These are phyloP conservation scores for Aleiodes sp. DNA, from an alignment of 1,140 invertebrate genomes.

Conservation along the genomic window DNA sequence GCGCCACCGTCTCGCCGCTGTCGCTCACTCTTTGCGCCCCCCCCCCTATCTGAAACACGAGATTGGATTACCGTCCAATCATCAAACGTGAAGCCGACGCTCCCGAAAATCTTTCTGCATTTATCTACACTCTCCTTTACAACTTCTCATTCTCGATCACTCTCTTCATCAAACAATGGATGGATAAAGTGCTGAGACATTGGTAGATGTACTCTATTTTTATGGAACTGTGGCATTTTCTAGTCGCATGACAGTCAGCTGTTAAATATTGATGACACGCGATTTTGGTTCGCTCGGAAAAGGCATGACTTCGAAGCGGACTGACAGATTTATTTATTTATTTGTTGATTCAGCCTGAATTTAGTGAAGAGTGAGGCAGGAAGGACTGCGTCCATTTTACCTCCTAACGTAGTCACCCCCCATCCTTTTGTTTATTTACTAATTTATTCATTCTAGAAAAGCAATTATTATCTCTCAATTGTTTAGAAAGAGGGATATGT, in stretches of 20 bases:
- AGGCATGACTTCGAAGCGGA: too few relatives aligned
- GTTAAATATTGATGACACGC: conserved; percentile 7
- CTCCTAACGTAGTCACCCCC: too few relatives aligned
- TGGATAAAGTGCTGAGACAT: neutral
- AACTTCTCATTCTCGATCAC: neutral
- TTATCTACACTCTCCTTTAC: neutral
- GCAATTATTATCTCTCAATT: too few relatives aligned
- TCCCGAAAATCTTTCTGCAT: conserved; percentile 16
- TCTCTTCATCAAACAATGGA: neutral
- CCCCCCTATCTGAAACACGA: conserved; percentile 27
- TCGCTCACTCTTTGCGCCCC: conserved; percentile 32
- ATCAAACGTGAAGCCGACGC: conserved; percentile 26
- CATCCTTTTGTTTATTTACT: too few relatives aligned
- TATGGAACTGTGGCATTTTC: neutral
- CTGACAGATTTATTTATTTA: neutral
- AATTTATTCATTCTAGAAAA: too few relatives aligned
- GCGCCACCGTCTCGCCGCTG: conserved; percentile 31
- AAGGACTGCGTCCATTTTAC: too few relatives aligned
- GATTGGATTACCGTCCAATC: conserved; percentile 38
- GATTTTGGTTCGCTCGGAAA: neutral
- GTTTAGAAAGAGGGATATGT: too few relatives aligned
- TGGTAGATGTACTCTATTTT: neutral
- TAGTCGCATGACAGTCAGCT: neutral
- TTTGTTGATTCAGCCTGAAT: too few relatives aligned
- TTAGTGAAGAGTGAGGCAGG: too few relatives aligned